phyloP scores from a whole-genome alignment of 1,140 invertebrate genomes.

The Diachasmimorpha longicaudata region DNA sequence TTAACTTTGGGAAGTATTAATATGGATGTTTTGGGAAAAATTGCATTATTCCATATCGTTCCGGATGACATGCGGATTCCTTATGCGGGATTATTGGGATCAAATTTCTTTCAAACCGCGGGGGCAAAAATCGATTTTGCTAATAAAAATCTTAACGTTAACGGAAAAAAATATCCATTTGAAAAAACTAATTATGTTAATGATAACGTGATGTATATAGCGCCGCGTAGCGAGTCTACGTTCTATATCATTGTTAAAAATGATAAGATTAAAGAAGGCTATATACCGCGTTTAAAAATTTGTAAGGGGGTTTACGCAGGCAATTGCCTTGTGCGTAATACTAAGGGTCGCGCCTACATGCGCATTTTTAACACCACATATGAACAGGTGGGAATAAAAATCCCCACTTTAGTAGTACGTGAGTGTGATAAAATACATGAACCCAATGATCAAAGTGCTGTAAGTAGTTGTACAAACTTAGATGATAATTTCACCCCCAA shows the following conservation, averaged over 20 bases:
- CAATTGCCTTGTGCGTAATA: constrained; percentile 1
- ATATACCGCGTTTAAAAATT: constrained; percentile 7
- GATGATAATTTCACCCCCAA: background rate
- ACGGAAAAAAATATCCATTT: background rate
- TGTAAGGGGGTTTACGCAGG: background rate
- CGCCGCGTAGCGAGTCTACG: background rate
- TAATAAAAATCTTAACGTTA: background rate
- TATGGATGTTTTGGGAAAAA: background rate
- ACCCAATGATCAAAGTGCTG: background rate
- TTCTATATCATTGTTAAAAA: constrained; percentile 14
- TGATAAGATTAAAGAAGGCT: background rate
- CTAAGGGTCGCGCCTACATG: constrained; percentile 14
- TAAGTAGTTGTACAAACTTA: background rate
- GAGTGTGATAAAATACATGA: background rate
- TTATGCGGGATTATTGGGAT: constrained; percentile 10
- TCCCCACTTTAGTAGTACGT: background rate
- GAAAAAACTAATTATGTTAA: background rate
- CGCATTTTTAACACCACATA: constrained; percentile 14
- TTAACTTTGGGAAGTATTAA: constrained; percentile 3
- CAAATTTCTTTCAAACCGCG: background rate
- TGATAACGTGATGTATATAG: background rate
- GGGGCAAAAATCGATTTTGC: background rate
- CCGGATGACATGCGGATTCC: constrained; percentile 6
- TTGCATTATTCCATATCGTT: background rate
- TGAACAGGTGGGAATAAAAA: background rate